These are phyloP conservation scores for Xerus inauris DNA, from an alignment of 2,113 vertebrate species.

Conservation along the genomic window DNA sequence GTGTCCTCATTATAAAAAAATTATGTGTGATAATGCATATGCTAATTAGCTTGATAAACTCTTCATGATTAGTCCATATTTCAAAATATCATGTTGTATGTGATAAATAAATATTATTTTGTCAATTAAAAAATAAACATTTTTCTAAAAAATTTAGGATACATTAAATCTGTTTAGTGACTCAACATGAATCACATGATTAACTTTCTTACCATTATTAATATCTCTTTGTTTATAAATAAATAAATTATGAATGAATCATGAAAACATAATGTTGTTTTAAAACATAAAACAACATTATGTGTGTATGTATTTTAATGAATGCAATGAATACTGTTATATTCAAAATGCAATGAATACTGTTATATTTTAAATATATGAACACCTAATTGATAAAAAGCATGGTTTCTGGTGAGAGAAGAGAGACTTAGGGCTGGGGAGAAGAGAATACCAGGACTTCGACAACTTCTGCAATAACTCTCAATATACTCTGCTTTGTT, in stretches of 20 bases:
- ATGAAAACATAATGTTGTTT: neutral
- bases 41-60: neutral
- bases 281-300: neutral
- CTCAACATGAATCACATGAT: neutral
- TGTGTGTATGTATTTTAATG: too few relatives aligned
- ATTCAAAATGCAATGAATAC: too few relatives aligned
- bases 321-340: neutral
- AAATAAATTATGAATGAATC: neutral
- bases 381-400: neutral
- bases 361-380: neutral
- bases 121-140: neutral
- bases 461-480: neutral
- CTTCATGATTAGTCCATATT: neutral
- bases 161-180: neutral
- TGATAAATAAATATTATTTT: neutral
- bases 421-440: neutral
- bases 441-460: neutral
- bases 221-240: neutral
- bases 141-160: neutral
- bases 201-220: neutral
- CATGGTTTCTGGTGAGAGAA: neutral
- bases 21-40: neutral
- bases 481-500: neutral
- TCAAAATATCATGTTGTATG: neutral
- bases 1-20: neutral